Percentiles rank a stretch among this genome's conserved stretches.
These are phyloP conservation scores for Columba janthina DNA, from an alignment of 2,113 vertebrate genomes.

Conservation along the genomic window DNA sequence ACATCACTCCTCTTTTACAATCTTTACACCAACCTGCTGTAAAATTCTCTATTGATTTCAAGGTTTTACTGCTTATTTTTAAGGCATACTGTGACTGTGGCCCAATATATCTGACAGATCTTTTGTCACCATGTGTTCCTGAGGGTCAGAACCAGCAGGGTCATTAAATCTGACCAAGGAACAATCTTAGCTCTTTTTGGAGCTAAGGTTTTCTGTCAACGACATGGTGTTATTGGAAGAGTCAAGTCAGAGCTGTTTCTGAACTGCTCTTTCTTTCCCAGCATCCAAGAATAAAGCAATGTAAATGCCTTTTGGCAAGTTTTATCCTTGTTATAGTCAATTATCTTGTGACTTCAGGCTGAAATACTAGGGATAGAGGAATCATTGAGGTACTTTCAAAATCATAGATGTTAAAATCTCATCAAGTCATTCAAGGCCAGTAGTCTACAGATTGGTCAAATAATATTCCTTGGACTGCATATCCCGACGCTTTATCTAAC, in stretches of 20 bases:
- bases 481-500: neutral
- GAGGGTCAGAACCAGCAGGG: neutral
- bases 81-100: neutral
- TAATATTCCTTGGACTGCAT: neutral
- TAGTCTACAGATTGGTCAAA: neutral
- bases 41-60: neutral
- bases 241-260: neutral
- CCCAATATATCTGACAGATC: neutral
- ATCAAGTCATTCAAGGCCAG: neutral
- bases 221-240: neutral
- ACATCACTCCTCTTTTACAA: neutral
- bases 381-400: neutral
- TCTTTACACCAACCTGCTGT: neutral
- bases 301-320: neutral
- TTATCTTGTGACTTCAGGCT: neutral
- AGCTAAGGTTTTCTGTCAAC: neutral
- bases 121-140: neutral
- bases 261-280: neutral
- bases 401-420: neutral
- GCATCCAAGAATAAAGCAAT: neutral
- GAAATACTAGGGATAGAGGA: neutral
- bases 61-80: neutral
- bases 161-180: neutral
- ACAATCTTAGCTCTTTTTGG: neutral
- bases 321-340: neutral